Conservation (phyloP, 2,797 vertebrate genomes). For the Thunnus albacares region DNA sequence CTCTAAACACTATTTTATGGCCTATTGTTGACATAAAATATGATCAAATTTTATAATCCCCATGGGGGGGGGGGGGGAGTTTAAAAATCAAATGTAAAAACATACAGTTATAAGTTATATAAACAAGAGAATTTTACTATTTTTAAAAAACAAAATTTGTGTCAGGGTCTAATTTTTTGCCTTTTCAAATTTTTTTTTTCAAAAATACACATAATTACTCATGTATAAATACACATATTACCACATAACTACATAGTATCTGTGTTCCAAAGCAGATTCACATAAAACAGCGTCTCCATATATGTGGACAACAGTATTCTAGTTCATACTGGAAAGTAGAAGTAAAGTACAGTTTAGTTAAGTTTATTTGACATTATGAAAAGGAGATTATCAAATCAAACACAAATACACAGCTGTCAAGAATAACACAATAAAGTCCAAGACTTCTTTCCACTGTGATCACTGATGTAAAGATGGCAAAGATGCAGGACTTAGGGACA, state of each 20-base stretch:
- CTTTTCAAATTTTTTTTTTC: no score
- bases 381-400: neutral
- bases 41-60: neutral
- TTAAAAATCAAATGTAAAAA: neutral
- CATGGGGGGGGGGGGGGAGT: no score
- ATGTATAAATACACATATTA: no score
- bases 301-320: neutral
- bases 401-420: neutral
- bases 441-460: neutral
- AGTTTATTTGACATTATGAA: neutral
- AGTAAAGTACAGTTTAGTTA: neutral
- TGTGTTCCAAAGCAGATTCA: neutral
- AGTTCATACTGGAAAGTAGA: neutral
- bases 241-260: no score
- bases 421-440: neutral
- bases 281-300: neutral
- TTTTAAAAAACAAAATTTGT: neutral
- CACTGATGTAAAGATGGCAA: neutral
- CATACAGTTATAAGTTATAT: neutral
- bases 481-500: neutral
- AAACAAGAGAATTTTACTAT: neutral
- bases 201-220: no score
- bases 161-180: neutral
- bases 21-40: neutral
- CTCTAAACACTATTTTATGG: neutral